These are phyloP conservation scores for Coracias cyanogaster DNA, from an alignment of 2,797 vertebrate genomes.

Conservation along the genomic window DNA sequence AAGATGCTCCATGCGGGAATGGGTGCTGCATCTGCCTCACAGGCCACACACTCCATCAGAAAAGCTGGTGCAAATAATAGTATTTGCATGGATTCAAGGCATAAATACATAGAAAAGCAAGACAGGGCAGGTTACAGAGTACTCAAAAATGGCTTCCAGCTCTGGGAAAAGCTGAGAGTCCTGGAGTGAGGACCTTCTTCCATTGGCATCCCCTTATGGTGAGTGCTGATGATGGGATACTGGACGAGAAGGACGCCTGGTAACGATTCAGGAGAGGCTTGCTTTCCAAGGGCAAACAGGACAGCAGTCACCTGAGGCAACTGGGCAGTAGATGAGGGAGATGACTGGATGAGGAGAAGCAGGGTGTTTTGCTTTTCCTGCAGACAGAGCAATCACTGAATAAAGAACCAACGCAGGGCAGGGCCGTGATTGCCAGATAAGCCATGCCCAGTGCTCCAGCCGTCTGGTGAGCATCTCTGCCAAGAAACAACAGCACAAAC, in stretches of 20 bases:
- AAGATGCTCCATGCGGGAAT: background rate
- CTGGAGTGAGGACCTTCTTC: background rate
- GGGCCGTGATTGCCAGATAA: background rate
- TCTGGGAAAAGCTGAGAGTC: background rate
- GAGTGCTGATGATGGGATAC: background rate
- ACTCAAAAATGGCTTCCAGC: background rate
- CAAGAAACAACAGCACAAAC: background rate
- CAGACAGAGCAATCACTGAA: background rate
- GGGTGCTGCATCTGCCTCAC: rapidly evolving
- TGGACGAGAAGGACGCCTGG: background rate
- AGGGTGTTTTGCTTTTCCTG: background rate
- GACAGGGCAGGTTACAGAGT: background rate
- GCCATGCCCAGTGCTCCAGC: background rate
- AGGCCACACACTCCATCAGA: background rate
- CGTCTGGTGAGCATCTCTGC: background rate
- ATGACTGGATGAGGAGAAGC: background rate
- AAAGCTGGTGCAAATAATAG: background rate
- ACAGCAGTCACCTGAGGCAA: background rate
- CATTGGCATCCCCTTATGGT: background rate
- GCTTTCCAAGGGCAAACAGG: background rate
- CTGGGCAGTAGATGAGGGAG: background rate
- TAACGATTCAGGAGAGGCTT: background rate
- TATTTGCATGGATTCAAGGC: rapidly evolving
- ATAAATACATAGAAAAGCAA: background rate
- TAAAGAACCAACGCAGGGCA: rapidly evolving